These are phyloP conservation scores for Nemotelus nigrinus DNA, from an alignment of 2,888 invertebrate species.

Conservation along the genomic window DNA sequence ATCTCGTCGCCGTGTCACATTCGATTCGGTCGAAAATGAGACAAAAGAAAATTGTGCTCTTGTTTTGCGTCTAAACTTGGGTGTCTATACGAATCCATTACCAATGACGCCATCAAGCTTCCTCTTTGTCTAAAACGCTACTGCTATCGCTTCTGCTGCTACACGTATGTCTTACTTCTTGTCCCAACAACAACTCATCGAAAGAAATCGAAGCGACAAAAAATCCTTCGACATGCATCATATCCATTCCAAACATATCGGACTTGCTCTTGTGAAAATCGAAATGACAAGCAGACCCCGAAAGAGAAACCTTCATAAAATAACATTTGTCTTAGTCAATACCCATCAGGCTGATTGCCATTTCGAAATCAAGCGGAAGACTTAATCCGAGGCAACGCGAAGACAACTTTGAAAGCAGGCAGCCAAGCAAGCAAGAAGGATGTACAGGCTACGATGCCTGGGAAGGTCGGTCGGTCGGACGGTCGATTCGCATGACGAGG, in stretches of 20 bases:
- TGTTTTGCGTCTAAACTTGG: neutral
- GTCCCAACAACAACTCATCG: neutral
- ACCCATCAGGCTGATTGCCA: constrained; percentile 44
- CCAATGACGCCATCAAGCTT: constrained; percentile 25
- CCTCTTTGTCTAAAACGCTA: neutral
- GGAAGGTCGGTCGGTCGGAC: neutral
- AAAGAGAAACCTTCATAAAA: constrained; percentile 44
- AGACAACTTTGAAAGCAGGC: neutral
- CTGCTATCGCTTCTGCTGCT: neutral
- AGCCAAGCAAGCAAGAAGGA: constrained; percentile 8
- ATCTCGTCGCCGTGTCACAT: neutral
- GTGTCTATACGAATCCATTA: constrained; percentile 35
- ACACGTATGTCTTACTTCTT: neutral
- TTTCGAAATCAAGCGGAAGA: constrained; percentile 45
- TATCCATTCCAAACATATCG: constrained; percentile 34
- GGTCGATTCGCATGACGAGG: neutral
- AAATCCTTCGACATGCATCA: constrained; percentile 36
- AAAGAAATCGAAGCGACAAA: neutral
- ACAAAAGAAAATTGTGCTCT: neutral
- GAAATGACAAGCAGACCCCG: constrained; percentile 19
- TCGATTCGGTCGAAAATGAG: no score
- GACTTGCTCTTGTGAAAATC: constrained; percentile 1
- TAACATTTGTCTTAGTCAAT: constrained; percentile 44
- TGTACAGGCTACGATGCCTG: neutral
- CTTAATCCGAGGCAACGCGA: constrained; percentile 37